Base-by-base conservation (phyloP, 2,888 invertebrate species). In the Diloba caeruleocephala region DNA sequence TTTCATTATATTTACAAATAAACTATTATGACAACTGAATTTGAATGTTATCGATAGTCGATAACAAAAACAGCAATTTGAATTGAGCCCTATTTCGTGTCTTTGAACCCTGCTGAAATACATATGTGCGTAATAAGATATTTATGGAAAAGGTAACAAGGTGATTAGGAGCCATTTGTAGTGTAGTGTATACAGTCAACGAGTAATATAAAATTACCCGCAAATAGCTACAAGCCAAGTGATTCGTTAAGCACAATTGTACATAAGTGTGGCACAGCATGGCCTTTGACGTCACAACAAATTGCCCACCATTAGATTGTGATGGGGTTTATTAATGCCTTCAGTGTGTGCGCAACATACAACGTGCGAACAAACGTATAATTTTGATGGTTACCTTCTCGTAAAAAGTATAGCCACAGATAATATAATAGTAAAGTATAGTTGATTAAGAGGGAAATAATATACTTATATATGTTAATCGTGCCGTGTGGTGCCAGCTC, bases 191-290 rank as follows among this genome's bases (percentile, higher is more conserved):
- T 19, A 9, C 15, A 14, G 17, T 10, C 6, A 17, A 6, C 7
- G 23, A 43, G 43, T 50, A 50, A 61, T 42, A 13, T 59, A 10
- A 31, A 38, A 45, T 15, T 38, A 52, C 26, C 44, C 26, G 32
- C 41, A 43, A 53, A 44, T 31, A 41, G 39, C 12, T n/a, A 0
- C 26, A 43, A 25, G 25, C 26, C 10, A 50, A 46, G 53, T 42
- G 33, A 23, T 52, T 67, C 62, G 68, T 67, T 67, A 71, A 25
- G 23, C 34, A 38, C 52, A 29, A 48, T 56, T 66, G 67, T 60
- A 32, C 26, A 9, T 9, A 3, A 28, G 37, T 31, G 33, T 29
- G 15, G 14, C 51, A 34, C 42, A 58, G 48, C 55, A 48, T 50
- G 51, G 19, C 3, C 21, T 26, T 10, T 71, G 71, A 71, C 55